Conservation (phyloP, 2,113 vertebrate genomes). For the Hippocampus zosterae region DNA sequence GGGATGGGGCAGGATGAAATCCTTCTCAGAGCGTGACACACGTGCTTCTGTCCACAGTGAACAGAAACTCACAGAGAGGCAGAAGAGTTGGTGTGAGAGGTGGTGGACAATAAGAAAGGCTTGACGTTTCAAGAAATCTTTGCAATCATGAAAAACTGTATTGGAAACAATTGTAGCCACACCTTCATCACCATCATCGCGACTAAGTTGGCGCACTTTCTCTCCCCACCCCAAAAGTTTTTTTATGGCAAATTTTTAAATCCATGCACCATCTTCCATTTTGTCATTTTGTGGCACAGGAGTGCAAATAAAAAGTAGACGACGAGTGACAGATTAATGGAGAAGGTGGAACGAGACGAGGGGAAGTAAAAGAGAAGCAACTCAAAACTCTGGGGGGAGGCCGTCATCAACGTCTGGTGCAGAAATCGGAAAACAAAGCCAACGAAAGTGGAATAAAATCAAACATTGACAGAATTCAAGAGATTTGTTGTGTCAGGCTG, state of each 20-base stretch:
- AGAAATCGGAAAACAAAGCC: neutral
- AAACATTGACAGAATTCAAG: constrained; percentile 1
- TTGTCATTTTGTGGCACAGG: neutral
- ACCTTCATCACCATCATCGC: too few relatives aligned
- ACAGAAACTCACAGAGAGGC: too few relatives aligned
- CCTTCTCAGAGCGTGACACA: too few relatives aligned
- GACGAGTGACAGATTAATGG: neutral
- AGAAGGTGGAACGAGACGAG: neutral
- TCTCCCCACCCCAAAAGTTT: too few relatives aligned
- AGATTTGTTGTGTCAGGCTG: constrained; percentile 1
- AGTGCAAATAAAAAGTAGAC: neutral
- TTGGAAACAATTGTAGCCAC: too few relatives aligned
- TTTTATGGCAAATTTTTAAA: neutral
- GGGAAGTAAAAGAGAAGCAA: constrained; percentile 1
- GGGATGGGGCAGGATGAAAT: too few relatives aligned
- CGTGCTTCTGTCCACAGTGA: too few relatives aligned
- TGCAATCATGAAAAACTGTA: too few relatives aligned
- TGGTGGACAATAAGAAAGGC: too few relatives aligned
- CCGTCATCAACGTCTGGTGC: neutral
- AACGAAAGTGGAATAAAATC: constrained; percentile 5
- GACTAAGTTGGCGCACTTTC: too few relatives aligned
- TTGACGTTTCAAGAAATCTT: too few relatives aligned
- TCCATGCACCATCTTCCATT: neutral
- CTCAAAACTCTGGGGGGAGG: neutral
- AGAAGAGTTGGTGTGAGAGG: too few relatives aligned